Evolutionary conservation across 1,140 invertebrate species (phyloP), one percentile per base, ranked within the genome.

Genomic region (Oncopodura yosiiana): DNA sequence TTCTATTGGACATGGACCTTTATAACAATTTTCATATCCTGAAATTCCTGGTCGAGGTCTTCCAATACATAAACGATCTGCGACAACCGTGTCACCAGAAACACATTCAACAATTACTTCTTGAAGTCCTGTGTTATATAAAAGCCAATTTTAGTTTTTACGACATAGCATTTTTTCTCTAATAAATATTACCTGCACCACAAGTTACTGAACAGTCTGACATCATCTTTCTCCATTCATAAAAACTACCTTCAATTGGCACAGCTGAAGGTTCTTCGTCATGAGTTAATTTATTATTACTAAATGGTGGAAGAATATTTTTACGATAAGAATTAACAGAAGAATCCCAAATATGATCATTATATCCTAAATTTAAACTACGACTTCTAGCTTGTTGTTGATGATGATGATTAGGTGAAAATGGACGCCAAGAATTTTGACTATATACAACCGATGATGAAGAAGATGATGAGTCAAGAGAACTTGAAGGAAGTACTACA

Each of bases 141-240:
- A 4, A 26, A 19, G 16, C 21, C 23, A 19, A 9, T 9, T 19
- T 8, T 39, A 12, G 18, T 39, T 19, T 19, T 44, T 19, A 19
- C 5, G 9, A 30, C 8, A 16, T 21, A 6, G 27, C 24, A 52
- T 12, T 27, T 14, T 42, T 43, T 41, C 21, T 43, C 23, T 43
- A 21, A 23, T 4, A 3, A n/a, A 27, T 9, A 3, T 48, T 49
- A 63, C 61, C 61, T 16, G 24, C 23, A 18, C 61, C 61, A 60
- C 61, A 63, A 37, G 44, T 12, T 8, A 57, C 54, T 0, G 61
- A 63, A 34, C 61, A 63, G 27, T 63, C 61, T 12, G 61, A 56
- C 8, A 57, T 29, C 11, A 59, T 63, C 42, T 56, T 63, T 24
- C 61, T 41, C 61, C 61, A 63, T 39, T 63, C 61, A 26, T 63